Evolutionary conservation across 1,140 invertebrate genomes (phyloP), one percentile per base, ranked within the genome.

Genomic region (Leptinotarsa undecemlineata): DNA sequence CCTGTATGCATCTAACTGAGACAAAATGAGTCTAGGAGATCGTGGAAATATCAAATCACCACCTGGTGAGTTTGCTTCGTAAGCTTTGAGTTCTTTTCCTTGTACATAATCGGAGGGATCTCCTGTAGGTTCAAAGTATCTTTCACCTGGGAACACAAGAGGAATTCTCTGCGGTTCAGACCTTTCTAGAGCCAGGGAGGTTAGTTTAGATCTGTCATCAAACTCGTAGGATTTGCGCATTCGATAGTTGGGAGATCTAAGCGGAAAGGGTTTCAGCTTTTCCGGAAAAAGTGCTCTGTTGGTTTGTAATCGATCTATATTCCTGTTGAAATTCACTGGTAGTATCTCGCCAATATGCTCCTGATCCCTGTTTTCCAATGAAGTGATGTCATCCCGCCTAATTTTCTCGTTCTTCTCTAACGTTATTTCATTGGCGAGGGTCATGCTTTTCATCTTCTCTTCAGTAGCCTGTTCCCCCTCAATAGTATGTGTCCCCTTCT

Each of bases 291-390:
- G 42, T 26, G n/a, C 33, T 42, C 33, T 14, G 23, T 68, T 68
- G n/a, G 0, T 51, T 42, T 8, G 33, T 42, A 42, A 42, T 26
- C 68, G 42, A 60, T 76, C 74, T 21, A 61, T 60, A 14, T 73
- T 62, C 57, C 26, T 48, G n/a, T 79, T 61, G 66, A 80, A 85
- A 72, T 80, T 73, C 3, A 80, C 69, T 20, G 83, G 84, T 26
- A 85, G 72, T 72, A 85, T 85, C 76, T 85, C 84, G 1, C 84
- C 84, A 48, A 85, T 85, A 71, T 85, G 84, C 74, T 85, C 84
- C 61, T 83, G 75, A 47, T 79, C 75, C 33, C 71, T 78, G 61
- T 76, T 75, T 48, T 79, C 78, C 11, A 75, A 72, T 17, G 74
- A 61, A 57, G 33, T 21, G 71, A 81, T 81, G 73, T 84, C 82